Evolutionary conservation across 2,113 vertebrate genomes (phyloP).

Genomic region (Chauna torquata): DNA sequence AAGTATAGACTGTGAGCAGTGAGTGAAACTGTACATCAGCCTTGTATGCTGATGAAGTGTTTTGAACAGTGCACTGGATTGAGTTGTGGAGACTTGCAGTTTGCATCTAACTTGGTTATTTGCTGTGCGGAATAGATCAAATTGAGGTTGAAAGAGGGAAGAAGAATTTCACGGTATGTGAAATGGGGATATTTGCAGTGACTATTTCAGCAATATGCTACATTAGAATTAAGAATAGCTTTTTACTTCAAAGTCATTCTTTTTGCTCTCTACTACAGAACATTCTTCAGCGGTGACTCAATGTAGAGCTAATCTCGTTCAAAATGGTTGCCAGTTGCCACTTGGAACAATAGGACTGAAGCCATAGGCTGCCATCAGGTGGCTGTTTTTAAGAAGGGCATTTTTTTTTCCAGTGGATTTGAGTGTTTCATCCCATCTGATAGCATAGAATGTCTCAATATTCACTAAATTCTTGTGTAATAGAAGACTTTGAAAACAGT

Average conservation of each 20-base stretch:
- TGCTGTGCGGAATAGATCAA: neutral
- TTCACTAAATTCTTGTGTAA: neutral
- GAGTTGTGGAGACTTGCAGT: neutral
- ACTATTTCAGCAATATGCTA: neutral
- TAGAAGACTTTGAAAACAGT: neutral
- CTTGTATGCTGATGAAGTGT: neutral
- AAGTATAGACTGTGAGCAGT: neutral
- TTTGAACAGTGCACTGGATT: neutral
- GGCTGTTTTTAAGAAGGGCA: conserved; percentile 54
- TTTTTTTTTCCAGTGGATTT: neutral
- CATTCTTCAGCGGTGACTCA: conserved; percentile 52
- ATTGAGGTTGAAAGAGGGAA: neutral
- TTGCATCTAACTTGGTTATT: neutral
- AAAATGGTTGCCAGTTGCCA: conserved; percentile 68
- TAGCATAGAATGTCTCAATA: neutral
- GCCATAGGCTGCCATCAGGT: conserved; percentile 71
- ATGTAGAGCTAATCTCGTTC: conserved; percentile 37
- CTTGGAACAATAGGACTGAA: conserved; percentile 48
- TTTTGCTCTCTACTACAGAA: neutral
- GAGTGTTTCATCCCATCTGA: neutral
- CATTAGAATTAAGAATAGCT: neutral
- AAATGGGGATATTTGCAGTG: neutral
- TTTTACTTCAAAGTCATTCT: conserved; percentile 34
- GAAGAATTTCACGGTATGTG: neutral
- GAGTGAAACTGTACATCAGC: neutral